Base-by-base conservation (phyloP, 2,888 invertebrate species). In the Eueremaeus valkanovi region DNA sequence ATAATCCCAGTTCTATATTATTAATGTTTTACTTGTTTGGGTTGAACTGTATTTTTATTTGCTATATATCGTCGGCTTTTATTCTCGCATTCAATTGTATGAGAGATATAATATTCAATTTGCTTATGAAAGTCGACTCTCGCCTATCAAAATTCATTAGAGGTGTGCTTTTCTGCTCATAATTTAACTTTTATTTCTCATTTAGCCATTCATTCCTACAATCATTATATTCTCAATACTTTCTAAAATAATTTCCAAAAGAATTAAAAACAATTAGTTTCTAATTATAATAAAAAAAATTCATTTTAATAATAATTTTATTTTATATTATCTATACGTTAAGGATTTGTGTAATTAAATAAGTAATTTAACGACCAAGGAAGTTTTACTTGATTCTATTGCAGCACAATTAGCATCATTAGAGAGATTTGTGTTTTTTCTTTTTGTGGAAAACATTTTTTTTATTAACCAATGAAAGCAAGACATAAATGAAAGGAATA, bases 141-240 rank as follows among this genome's bases (percentile, higher is more conserved):
- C 45, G 9, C 45, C 45, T 45, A 45, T 45, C 29, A 58, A 58
- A 58, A 11, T 45, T 11, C 58, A 58, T 58, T 29, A 58, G 31
- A 58, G 58, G 58, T 58, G 58, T 58, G 58, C 58, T 58, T n/a
- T n/a, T n/a, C n/a, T n/a, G n/a, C 18, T 58, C 58, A 58, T 58
- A 31, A 58, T 58, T 58, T 58, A 58, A 31, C 29, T 29, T 29
- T 58, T 18, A 31, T 58, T 58, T 11, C 11, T 29, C n/a, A 18
- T 58, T 58, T 58, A 5, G 29, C 31, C 29, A 31, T 31, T 58
- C 58, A 16, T 29, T 58, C 13, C 16, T 31, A 18, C 16, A 31
- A 29, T 58, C 29, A 58, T 58, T 58, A 58, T 31, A 31, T 31
- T 24, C 16, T 45, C 3, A 45, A 45, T 45, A 45, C n/a, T n/a